Evolutionary conservation across 2,888 invertebrate genomes (phyloP).

Genomic region (Athetis lepigone): DNA sequence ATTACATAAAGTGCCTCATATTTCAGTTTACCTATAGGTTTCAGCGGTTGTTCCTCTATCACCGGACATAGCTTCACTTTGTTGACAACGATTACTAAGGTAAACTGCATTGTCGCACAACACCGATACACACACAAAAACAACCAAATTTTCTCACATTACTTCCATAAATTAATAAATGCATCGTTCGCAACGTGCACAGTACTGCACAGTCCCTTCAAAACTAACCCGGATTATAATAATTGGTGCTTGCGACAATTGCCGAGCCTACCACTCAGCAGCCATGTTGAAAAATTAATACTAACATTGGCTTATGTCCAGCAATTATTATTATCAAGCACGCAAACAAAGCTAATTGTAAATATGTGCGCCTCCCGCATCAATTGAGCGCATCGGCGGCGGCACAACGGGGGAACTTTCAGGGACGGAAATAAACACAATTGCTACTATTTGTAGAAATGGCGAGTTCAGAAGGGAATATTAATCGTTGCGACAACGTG

Average conservation of each 20-base stretch:
- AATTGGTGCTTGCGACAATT: conserved; percentile 83
- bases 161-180: conserved; percentile 78
- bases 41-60: conserved; percentile 80
- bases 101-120: conserved; percentile 86
- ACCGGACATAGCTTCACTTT: conserved; percentile 86
- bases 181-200: conserved; percentile 85
- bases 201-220: conserved; percentile 79
- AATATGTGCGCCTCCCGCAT: conserved; percentile 87
- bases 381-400: conserved; percentile 81
- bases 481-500: conserved; percentile 50
- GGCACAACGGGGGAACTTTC: conserved; percentile 86
- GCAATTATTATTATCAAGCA: conserved; percentile 83
- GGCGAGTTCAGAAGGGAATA: conserved; percentile 67
- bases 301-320: conserved; percentile 82
- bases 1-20: conserved; percentile 21
- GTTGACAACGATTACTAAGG: conserved; percentile 88
- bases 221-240: conserved; percentile 88
- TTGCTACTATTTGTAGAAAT: conserved; percentile 85
- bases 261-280: conserved; percentile 77
- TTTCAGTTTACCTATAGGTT: conserved; percentile 80
- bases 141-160: conserved; percentile 80
- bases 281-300: conserved; percentile 82
- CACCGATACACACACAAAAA: conserved; percentile 75
- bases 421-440: conserved; percentile 87
- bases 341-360: conserved; percentile 88